Evolutionary conservation across 1,140 invertebrate species (phyloP), one percentile per base, ranked within the genome.

Genomic region (Scaptodrosophila lebanonensis): DNA sequence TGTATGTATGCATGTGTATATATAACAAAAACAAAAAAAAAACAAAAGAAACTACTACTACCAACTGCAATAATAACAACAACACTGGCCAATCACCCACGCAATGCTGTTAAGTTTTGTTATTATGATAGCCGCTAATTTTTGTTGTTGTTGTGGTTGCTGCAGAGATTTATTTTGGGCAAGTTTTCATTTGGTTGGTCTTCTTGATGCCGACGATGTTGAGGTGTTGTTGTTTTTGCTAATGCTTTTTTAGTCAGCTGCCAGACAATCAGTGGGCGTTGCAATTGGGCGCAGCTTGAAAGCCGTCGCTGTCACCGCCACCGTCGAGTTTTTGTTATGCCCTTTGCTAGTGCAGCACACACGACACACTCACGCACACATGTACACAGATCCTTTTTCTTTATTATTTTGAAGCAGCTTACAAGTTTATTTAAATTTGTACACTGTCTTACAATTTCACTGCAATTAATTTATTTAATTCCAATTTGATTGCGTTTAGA

Each of bases 401-500:
- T 35, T 39, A 9, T 13, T 42, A 33, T 53, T 64, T 60, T n/a
- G n/a, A 15, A 15, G 4, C 4, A 35, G n/a, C 11, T 3, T 5
- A 35, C 3, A 12, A 5, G 53, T 65, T 17, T 65, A 15, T 12
- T 22, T 66, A 51, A 52, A 42, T 54, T 52, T 38, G 12, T 66
- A 16, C 25, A 54, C 32, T 57, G 49, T 44, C 38, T 35, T 35
- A 35, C 4, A 35, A 54, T 66, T 49, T 76, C 66, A 66, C 66
- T 63, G 39, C 12, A 42, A 45, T 42, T 40, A 65, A 51, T 72
- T 62, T 79, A 75, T 66, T 42, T 54, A 53, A 62, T 79, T 69
- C 49, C 57, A 79, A 79, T 79, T 59, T 75, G 68, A 61, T 77
- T 77, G 57, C 11, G 57, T 51, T 73, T 60, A 16, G 50, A 75